Percentiles rank a stretch among this genome's conserved stretches.
phyloP scores from a whole-genome alignment of 2,797 vertebrate species.

The Enteromius treurensis region DNA sequence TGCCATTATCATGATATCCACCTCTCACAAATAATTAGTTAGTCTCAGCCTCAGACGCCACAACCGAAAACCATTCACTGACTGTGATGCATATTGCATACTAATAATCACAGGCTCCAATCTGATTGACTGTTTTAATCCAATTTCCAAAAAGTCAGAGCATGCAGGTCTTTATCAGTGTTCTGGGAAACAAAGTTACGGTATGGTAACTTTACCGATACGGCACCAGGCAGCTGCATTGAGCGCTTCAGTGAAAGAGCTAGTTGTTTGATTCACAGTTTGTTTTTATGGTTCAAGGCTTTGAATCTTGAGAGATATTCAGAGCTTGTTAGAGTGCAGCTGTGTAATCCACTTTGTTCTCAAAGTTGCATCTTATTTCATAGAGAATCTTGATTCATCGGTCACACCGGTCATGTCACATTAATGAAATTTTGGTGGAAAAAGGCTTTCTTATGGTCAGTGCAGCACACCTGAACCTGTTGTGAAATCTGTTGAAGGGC shows the following conservation, averaged over 20 bases:
- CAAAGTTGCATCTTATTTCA: neutral
- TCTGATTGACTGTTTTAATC: constrained; percentile 6
- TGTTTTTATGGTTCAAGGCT: neutral
- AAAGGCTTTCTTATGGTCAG: neutral
- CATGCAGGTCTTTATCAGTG: constrained; percentile 6
- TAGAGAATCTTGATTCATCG: neutral
- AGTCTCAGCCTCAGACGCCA: neutral
- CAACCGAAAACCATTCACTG: neutral
- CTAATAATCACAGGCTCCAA: neutral
- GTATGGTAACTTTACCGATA: neutral
- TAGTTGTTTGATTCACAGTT: constrained; percentile 8
- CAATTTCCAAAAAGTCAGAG: neutral
- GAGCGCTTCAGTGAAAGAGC: neutral
- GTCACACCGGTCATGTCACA: neutral
- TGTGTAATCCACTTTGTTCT: constrained; percentile 15
- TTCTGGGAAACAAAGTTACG: constrained; percentile 18
- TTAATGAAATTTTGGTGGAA: neutral
- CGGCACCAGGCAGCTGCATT: neutral
- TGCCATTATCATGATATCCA: neutral
- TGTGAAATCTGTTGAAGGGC: neutral
- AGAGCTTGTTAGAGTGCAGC: neutral
- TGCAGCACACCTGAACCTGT: neutral
- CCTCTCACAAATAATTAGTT: neutral
- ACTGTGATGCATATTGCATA: neutral
- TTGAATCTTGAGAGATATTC: neutral